phyloP scores from a whole-genome alignment of 2,797 vertebrate species.

The Schizopygopsis malacanthus region DNA sequence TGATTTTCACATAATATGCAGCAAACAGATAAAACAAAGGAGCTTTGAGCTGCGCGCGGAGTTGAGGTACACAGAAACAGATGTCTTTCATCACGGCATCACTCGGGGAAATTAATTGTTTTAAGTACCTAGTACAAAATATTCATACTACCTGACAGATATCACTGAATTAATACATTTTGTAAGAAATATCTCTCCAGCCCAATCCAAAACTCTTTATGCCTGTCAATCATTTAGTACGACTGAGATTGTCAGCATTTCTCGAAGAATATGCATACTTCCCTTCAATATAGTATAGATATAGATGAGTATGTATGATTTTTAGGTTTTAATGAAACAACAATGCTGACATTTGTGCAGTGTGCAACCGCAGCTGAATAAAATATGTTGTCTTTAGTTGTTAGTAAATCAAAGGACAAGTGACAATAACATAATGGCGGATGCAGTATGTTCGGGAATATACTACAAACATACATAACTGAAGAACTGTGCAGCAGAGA shows the following conservation, averaged over 20 bases:
- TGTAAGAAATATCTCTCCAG: not conserved
- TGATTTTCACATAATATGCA: not conserved
- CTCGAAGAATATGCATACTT: not conserved
- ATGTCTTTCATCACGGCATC: conserved; percentile 15
- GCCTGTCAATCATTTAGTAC: not conserved
- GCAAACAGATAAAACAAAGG: not conserved
- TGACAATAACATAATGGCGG: not conserved
- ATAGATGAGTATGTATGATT: not conserved
- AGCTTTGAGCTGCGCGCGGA: not conserved
- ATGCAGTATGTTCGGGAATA: not conserved
- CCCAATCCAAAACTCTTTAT: not conserved
- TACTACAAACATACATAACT: not conserved
- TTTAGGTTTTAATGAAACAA: not conserved
- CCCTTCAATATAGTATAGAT: not conserved
- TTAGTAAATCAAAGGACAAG: not conserved
- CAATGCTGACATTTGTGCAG: not conserved
- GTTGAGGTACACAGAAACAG: not conserved
- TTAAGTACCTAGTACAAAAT: not conserved
- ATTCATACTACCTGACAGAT: not conserved
- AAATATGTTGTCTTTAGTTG: not conserved
- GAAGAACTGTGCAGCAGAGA: not conserved
- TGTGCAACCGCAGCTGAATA: not conserved
- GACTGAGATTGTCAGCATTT: not conserved
- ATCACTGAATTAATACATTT: not conserved
- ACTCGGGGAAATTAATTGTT: not conserved